Base-by-base conservation (phyloP, 2,113 vertebrate genomes). In the Ia io region DNA sequence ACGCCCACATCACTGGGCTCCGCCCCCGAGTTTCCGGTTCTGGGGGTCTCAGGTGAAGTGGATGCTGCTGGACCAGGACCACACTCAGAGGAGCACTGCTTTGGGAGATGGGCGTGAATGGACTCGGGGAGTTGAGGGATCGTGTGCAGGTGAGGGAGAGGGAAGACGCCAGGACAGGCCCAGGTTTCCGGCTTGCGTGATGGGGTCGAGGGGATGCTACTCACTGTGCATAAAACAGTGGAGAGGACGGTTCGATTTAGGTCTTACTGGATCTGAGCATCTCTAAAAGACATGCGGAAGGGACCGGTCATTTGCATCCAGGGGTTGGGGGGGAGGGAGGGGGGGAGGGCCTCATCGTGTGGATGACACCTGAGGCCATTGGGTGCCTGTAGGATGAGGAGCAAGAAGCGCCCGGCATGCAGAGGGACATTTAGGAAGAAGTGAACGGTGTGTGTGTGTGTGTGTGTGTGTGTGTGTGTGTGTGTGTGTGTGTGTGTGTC, bases 361-460 rank as follows among this genome's bases (percentile, higher is more conserved):
- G 18, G n/a, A 25, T 61, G 85, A n/a, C 53, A 0, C 63, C 20
- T 40, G 56, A 74, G 76, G 51, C 16, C 9, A 0, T 65, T 70
- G 49, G 35, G 40, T 35, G 28, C 32, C 67, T 49, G 28, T 20
- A 28, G 53, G 30, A 47, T 40, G 44, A 61, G 51, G 25, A 25
- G 69, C 1, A 3, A 47, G 30, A 22, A 17, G 42, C 9, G 0
- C 35, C 30, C 6, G 49, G 11, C 11, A 0, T 22, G 9, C 13
- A 49, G 37, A 67, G 35, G 53, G 59, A 18, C 14, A 16, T 10
- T 2, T 61, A 73, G 10, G 10, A 20, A 20, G 22, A 23, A 56
- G 8, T 22, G 53, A 56, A 9, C 20, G 7, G 53, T 9, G 56
- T 59, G 56, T 59, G 56, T 59, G 56, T 59, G 51, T 53, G 47